A percentile compares a stretch with the other conserved stretches of the same genome.
These are phyloP conservation scores for Cervus canadensis DNA, from an alignment of 2,113 vertebrate species.

Conservation along the genomic window DNA sequence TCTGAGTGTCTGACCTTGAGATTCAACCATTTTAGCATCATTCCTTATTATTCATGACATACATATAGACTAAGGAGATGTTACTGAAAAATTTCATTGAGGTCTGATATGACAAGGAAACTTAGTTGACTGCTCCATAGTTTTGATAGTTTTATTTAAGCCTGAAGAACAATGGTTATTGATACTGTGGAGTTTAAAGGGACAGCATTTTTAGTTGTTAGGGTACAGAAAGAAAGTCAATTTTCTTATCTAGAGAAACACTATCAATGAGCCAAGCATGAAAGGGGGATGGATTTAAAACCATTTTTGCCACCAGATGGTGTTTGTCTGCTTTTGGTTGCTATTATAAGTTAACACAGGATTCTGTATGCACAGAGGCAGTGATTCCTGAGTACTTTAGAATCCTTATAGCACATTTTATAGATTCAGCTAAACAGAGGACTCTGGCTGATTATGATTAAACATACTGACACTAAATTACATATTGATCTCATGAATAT, in stretches of 20 bases:
- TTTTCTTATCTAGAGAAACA: slow-evolving; percentile 14
- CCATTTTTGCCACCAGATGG: slow-evolving; percentile 81
- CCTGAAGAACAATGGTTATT: background rate
- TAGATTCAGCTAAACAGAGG: slow-evolving; percentile 76
- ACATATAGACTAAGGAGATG: background rate
- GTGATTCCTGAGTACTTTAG: slow-evolving; percentile 83
- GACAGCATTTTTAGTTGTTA: slow-evolving; percentile 1
- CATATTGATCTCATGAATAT: slow-evolving; percentile 83
- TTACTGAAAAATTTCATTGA: background rate
- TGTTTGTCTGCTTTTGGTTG: slow-evolving; percentile 85
- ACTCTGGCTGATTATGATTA: slow-evolving; percentile 80
- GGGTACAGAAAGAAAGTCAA: slow-evolving; percentile 10
- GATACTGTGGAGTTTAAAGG: background rate
- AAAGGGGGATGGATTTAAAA: slow-evolving; percentile 45
- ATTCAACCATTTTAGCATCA: background rate
- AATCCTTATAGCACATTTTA: slow-evolving; percentile 81
- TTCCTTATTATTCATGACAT: slow-evolving; percentile 50
- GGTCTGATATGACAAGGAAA: slow-evolving; percentile 24
- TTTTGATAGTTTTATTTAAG: slow-evolving; percentile 5
- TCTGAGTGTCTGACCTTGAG: slow-evolving; percentile 10
- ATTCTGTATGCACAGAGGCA: slow-evolving; percentile 79
- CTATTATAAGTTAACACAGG: slow-evolving; percentile 85
- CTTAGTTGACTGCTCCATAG: background rate
- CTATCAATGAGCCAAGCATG: slow-evolving; percentile 57
- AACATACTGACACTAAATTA: slow-evolving; percentile 77